A percentile compares a stretch with the other conserved stretches of the same genome.
Evolutionary conservation across 2,113 vertebrate species (phyloP).

Genomic region (Nematolebias whitei): DNA sequence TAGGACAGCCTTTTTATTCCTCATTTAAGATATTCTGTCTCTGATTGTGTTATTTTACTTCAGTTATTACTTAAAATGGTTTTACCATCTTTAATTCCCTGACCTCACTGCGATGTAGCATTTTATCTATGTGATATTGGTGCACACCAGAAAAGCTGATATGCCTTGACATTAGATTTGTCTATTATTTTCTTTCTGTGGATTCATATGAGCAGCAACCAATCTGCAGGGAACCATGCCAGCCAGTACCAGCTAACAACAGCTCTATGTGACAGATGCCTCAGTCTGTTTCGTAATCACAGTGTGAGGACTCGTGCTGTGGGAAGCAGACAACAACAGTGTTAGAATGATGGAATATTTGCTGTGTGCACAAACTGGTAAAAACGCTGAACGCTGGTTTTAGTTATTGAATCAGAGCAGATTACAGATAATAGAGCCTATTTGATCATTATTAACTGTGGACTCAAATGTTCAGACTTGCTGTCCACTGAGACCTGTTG

Average conservation of each 20-base stretch:
- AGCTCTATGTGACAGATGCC: slow-evolving; percentile 66
- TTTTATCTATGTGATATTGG: slow-evolving; percentile 57
- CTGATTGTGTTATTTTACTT: background rate
- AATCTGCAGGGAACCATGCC: slow-evolving; percentile 62
- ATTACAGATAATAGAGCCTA: slow-evolving; percentile 55
- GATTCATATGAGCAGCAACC: slow-evolving; percentile 50
- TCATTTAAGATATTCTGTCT: slow-evolving; percentile 4
- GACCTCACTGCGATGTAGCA: slow-evolving; percentile 10
- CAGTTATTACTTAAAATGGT: background rate
- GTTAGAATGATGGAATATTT: slow-evolving; percentile 65
- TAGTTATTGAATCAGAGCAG: slow-evolving; percentile 33
- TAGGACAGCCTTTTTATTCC: background rate
- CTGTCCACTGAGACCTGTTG: slow-evolving; percentile 73
- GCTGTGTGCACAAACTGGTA: slow-evolving; percentile 32
- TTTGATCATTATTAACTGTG: slow-evolving; percentile 61
- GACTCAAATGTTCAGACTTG: slow-evolving; percentile 57
- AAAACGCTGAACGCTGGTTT: slow-evolving; percentile 46
- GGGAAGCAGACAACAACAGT: slow-evolving; percentile 66
- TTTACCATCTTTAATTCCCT: slow-evolving; percentile 3
- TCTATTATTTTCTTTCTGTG: slow-evolving; percentile 31
- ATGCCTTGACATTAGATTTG: slow-evolving; percentile 47
- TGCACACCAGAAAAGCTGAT: slow-evolving; percentile 34
- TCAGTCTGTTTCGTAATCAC: slow-evolving; percentile 64
- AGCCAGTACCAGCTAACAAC: slow-evolving; percentile 59
- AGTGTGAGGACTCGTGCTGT: slow-evolving; percentile 62